Conservation (phyloP, 2,797 vertebrate genomes). For the Synaphobranchus kaupii region DNA sequence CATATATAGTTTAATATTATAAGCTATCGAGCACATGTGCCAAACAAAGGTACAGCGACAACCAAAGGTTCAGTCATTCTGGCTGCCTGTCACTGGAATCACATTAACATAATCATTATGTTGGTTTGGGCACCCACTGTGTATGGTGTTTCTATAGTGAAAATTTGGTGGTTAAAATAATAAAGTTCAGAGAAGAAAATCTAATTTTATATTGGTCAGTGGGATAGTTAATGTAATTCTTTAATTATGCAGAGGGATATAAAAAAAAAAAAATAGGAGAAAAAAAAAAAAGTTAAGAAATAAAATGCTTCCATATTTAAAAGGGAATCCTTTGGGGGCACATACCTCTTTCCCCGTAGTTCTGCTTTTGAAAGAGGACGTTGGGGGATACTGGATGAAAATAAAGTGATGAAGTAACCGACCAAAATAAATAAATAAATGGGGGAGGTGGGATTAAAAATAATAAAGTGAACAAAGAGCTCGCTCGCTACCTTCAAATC, state of each 20-base stretch:
- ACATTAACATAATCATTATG: slow-evolving; percentile 28
- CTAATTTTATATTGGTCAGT: not conserved
- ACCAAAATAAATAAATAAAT: slow-evolving; percentile 44
- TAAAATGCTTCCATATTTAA: slow-evolving; percentile 28
- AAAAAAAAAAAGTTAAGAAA: slow-evolving; percentile 12
- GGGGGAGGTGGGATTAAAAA: slow-evolving; percentile 49
- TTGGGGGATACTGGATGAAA: slow-evolving; percentile 58
- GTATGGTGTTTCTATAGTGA: slow-evolving; percentile 47
- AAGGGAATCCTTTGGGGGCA: slow-evolving; percentile 35
- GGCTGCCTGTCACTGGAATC: slow-evolving; percentile 62
- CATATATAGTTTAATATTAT: not conserved
- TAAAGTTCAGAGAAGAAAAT: slow-evolving; percentile 9
- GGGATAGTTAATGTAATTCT: slow-evolving; percentile 54
- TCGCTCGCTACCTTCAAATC: slow-evolving; percentile 77
- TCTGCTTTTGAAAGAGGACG: slow-evolving; percentile 45
- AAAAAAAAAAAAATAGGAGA: slow-evolving; percentile 14
- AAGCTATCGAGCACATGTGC: not conserved
- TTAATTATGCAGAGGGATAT: slow-evolving; percentile 75
- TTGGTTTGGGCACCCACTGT: slow-evolving; percentile 54
- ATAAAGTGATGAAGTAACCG: slow-evolving; percentile 56
- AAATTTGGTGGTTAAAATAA: slow-evolving; percentile 41
- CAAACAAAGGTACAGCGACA: not conserved
- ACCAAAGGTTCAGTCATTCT: slow-evolving; percentile 7
- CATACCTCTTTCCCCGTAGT: slow-evolving; percentile 62
- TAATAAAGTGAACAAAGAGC: slow-evolving; percentile 59